A percentile compares a stretch with the other conserved stretches of the same genome.
These are phyloP conservation scores for Palythoa caribaeorum DNA, from an alignment of 92 coral and sea anemone genomes.

Conservation along the genomic window DNA sequence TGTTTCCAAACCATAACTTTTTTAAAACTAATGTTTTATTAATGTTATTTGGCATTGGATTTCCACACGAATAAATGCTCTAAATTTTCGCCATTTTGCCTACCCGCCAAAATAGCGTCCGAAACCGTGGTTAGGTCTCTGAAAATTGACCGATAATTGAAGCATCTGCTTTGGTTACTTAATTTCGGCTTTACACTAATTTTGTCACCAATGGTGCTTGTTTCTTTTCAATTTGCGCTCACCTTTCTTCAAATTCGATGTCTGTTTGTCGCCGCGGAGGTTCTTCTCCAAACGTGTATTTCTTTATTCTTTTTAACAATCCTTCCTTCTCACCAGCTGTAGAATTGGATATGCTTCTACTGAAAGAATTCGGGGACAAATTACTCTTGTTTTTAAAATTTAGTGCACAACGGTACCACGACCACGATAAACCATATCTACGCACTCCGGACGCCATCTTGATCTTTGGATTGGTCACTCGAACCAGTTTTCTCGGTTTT, in stretches of 20 bases:
- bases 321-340: conserved; percentile 21
- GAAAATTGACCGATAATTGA: no score
- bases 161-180: no score
- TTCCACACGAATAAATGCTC: no score
- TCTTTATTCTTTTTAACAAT: conserved; percentile 27
- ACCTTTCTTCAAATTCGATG: conserved; percentile 23
- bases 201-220: no score
- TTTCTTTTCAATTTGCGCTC: background rate
- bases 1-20: no score
- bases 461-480: background rate
- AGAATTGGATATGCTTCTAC: conserved; percentile 10
- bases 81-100: no score
- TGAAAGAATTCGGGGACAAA: background rate
- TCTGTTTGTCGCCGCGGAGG: conserved; percentile 37
- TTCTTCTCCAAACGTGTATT: conserved; percentile 41
- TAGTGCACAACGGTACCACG: background rate
- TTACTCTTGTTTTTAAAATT: background rate
- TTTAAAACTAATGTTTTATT: no score
- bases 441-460: conserved; percentile 40
- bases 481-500: no score
- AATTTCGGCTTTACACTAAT: no score
- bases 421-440: background rate
- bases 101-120: no score
- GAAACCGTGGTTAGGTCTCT: no score
- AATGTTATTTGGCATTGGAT: no score